Conservation (phyloP, 2,797 vertebrate species). For the Apodemus agrarius region DNA sequence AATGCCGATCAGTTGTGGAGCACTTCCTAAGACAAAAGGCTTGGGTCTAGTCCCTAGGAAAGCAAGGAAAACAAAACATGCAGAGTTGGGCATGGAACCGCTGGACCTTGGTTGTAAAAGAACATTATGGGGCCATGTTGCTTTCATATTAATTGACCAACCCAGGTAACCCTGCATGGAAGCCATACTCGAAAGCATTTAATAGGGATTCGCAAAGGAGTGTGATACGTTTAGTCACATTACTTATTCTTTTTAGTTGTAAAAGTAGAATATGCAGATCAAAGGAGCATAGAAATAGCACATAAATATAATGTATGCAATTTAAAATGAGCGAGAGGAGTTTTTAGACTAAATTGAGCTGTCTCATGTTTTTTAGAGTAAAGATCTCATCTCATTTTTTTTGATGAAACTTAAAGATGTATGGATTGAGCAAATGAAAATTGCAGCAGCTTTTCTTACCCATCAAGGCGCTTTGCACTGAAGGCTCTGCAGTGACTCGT, state of each 20-base stretch:
- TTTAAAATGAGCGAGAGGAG: conserved; percentile 47
- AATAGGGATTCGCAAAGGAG: not conserved
- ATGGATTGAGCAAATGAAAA: conserved; percentile 25
- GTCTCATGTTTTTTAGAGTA: conserved; percentile 42
- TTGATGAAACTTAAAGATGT: not conserved
- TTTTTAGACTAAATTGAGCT: conserved; percentile 19
- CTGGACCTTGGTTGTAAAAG: not conserved
- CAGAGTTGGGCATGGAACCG: not conserved
- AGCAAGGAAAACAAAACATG: not conserved
- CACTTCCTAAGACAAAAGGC: not conserved
- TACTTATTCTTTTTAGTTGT: conserved; percentile 29
- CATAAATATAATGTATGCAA: conserved; percentile 2
- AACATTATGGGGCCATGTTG: not conserved
- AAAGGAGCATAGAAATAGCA: conserved; percentile 8
- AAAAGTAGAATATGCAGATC: conserved; percentile 45
- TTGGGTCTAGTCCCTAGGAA: not conserved
- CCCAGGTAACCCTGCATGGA: not conserved
- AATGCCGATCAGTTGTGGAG: not conserved
- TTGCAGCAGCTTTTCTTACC: not conserved
- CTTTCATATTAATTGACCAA: conserved; percentile 13
- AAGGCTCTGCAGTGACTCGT: not conserved
- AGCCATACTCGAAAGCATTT: not conserved
- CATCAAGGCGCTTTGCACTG: not conserved
- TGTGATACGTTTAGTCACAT: not conserved
- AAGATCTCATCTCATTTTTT: not conserved